Conservation (phyloP, 2,113 vertebrate species). For the Cephalopholis sonnerati region DNA sequence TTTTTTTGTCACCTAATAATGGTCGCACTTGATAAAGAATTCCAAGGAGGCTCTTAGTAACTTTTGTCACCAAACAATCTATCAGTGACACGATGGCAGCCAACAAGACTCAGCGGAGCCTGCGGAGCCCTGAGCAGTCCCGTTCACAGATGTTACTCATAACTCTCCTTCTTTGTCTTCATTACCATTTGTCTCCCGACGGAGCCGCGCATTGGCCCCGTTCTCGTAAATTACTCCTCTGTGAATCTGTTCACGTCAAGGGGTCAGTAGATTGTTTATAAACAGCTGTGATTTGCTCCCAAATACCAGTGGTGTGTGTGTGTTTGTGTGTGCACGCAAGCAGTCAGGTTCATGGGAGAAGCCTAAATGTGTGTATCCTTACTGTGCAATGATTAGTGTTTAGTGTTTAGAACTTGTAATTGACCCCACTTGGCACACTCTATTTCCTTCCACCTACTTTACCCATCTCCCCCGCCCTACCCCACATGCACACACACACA, state of each 20-base stretch:
- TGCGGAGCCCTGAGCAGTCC: conserved; percentile 52
- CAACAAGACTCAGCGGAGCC: conserved; percentile 74
- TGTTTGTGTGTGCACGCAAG: neutral
- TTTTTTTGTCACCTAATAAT: conserved; percentile 8
- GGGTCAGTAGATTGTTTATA: conserved; percentile 70
- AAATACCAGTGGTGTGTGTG: neutral
- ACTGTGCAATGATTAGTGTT: conserved; percentile 53
- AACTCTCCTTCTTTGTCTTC: conserved; percentile 76
- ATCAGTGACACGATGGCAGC: conserved; percentile 71
- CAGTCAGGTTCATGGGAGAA: neutral
- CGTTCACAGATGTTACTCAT: conserved; percentile 77
- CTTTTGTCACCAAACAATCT: conserved; percentile 71
- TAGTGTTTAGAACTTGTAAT: conserved; percentile 54
- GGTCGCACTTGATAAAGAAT: conserved; percentile 49
- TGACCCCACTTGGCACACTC: conserved; percentile 47
- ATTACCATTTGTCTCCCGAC: conserved; percentile 72
- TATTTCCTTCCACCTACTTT: conserved; percentile 35
- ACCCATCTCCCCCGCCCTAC: neutral
- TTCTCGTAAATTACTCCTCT: conserved; percentile 69
- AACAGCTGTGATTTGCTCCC: conserved; percentile 64
- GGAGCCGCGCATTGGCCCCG: conserved; percentile 32
- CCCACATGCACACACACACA: conserved; percentile 16
- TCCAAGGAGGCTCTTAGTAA: conserved; percentile 59
- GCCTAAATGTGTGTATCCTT: conserved; percentile 23
- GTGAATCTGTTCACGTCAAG: conserved; percentile 62